These are phyloP conservation scores for Agonopterix arenella DNA, from an alignment of 2,888 invertebrate genomes.

Conservation along the genomic window DNA sequence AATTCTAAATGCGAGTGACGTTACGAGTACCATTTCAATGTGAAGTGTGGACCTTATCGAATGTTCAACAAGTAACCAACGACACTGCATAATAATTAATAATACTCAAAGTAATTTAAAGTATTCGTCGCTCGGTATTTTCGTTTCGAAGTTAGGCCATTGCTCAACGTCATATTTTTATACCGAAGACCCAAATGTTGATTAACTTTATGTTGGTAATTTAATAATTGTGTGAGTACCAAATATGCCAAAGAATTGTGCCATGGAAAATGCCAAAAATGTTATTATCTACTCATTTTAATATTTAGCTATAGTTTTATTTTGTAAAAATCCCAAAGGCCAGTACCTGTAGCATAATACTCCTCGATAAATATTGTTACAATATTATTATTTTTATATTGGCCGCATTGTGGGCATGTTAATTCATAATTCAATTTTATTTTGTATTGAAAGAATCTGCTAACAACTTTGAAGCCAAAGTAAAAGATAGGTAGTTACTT, in stretches of 20 bases:
- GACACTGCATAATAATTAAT: slow-evolving; percentile 17
- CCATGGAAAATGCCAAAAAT: slow-evolving; percentile 12
- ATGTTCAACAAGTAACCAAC: background rate
- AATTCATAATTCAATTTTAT: no score
- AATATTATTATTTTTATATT: slow-evolving; percentile 37
- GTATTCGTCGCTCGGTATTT: slow-evolving; percentile 69
- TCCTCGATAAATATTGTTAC: slow-evolving; percentile 38
- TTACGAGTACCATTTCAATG: slow-evolving; percentile 4
- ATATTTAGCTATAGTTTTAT: slow-evolving; percentile 16
- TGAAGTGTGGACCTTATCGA: slow-evolving; percentile 7
- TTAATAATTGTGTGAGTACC: slow-evolving; percentile 33
- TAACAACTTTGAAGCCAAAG: no score
- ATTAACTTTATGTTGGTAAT: slow-evolving; percentile 24
- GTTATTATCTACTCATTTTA: slow-evolving; percentile 7
- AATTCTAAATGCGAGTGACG: background rate
- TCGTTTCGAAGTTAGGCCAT: slow-evolving; percentile 45
- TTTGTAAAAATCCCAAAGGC: slow-evolving; percentile 43
- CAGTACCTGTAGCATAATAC: slow-evolving; percentile 72
- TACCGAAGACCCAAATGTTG: slow-evolving; percentile 33
- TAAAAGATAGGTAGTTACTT: no score
- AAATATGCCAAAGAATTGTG: slow-evolving; percentile 40
- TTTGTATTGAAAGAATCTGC: no score
- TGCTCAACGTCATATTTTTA: slow-evolving; percentile 62
- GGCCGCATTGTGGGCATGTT: no score
- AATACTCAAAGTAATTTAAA: slow-evolving; percentile 32